These are phyloP conservation scores for Nephrotoma flavescens DNA, from an alignment of 2,888 invertebrate genomes.

Conservation along the genomic window DNA sequence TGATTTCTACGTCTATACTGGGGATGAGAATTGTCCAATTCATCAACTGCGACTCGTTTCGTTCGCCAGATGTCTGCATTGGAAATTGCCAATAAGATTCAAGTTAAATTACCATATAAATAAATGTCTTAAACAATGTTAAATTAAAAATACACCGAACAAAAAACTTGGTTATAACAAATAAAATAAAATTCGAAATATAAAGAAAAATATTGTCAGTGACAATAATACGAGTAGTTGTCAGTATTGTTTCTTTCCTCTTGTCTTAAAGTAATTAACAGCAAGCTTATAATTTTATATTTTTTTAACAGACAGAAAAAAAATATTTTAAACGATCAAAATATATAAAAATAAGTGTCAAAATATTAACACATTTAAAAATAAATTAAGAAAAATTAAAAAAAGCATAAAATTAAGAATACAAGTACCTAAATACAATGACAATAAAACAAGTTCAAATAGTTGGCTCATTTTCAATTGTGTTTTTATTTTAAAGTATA, in stretches of 20 bases:
- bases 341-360: not conserved
- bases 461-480: not conserved
- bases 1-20: too few relatives aligned
- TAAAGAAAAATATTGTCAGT: not conserved
- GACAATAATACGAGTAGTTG: not conserved
- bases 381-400: not conserved
- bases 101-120: not conserved
- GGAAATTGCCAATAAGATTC: too few relatives aligned
- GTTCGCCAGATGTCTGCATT: too few relatives aligned
- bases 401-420: not conserved
- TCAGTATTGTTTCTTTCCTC: not conserved
- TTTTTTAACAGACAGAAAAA: not conserved
- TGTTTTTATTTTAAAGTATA: not conserved
- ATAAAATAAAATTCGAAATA: not conserved
- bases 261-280: not conserved
- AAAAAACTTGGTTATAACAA: not conserved
- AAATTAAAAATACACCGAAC: not conserved
- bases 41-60: too few relatives aligned
- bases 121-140: not conserved
- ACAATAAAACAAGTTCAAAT: not conserved
- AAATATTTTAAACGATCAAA: not conserved
- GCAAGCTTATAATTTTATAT: not conserved
- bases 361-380: not conserved
- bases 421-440: not conserved
- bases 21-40: too few relatives aligned